Evolutionary conservation across 2,888 invertebrate species (phyloP).

Genomic region (Cephus pygmeus): DNA sequence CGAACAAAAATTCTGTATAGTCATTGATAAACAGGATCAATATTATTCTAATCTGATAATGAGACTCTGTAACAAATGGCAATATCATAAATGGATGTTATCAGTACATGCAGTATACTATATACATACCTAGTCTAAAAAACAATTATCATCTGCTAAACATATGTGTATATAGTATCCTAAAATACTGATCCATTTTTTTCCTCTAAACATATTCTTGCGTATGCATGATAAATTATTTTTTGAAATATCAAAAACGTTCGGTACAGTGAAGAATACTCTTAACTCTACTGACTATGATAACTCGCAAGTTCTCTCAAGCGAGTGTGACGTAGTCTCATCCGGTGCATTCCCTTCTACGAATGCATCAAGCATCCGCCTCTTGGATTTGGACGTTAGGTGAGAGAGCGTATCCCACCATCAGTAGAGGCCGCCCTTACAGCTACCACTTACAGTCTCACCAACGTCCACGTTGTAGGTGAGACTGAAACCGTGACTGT

Average conservation of each 20-base stretch:
- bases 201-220: neutral
- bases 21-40: slow-evolving; percentile 25
- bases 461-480: slow-evolving; percentile 32
- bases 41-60: slow-evolving; percentile 40
- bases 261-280: neutral
- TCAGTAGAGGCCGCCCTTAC: neutral
- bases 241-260: neutral
- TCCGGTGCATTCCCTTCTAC: slow-evolving; percentile 10
- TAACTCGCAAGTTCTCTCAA: neutral
- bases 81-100: neutral
- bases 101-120: neutral
- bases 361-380: slow-evolving; percentile 18
- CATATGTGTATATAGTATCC: neutral
- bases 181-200: neutral
- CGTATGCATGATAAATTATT: neutral
- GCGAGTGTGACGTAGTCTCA: neutral
- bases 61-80: neutral
- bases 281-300: neutral
- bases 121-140: neutral
- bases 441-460: slow-evolving; percentile 2
- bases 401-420: neutral
- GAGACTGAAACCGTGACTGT: slow-evolving; percentile 36
- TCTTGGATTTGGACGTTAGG: slow-evolving; percentile 6
- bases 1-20: neutral
- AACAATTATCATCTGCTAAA: neutral